phyloP scores from a whole-genome alignment of 2,888 invertebrate species.

The Allygus modestus region DNA sequence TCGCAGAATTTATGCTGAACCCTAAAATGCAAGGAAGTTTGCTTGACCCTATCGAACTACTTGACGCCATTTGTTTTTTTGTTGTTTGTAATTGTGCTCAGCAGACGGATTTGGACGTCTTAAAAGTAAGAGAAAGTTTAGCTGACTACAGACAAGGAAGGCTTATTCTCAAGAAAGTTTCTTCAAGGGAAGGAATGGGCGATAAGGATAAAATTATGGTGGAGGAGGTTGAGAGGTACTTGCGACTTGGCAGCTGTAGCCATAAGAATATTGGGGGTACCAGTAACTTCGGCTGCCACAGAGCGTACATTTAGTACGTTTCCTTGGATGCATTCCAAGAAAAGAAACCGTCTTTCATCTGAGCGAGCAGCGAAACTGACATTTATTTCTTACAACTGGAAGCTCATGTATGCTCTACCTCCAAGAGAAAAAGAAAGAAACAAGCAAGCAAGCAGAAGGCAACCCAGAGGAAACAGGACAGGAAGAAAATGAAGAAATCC shows the following conservation, averaged over 20 bases:
- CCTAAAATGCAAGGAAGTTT: conserved; percentile 60
- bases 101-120: conserved; percentile 12
- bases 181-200: conserved; percentile 22
- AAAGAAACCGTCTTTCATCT: conserved; percentile 69
- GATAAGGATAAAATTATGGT: conserved; percentile 27
- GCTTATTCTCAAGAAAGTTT: conserved; percentile 61
- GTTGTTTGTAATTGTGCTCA: conserved; percentile 61
- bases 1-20: conserved; percentile 62
- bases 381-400: conserved; percentile 48
- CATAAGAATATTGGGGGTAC: conserved; percentile 36
- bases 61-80: conserved; percentile 64
- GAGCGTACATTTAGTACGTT: conserved; percentile 70
- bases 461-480: background rate
- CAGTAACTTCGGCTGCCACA: conserved; percentile 66
- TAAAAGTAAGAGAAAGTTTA: conserved; percentile 51
- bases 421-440: background rate
- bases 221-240: conserved; percentile 31
- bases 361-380: conserved; percentile 68
- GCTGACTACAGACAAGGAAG: conserved; percentile 61
- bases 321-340: conserved; percentile 69
- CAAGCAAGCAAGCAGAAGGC: background rate
- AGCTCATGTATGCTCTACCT: background rate
- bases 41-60: conserved; percentile 56
- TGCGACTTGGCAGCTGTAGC: conserved; percentile 40
- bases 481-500: background rate